Evolutionary conservation across 2,888 invertebrate species (phyloP), one percentile per base, ranked within the genome.

Genomic region (Epinotia brunnichana): DNA sequence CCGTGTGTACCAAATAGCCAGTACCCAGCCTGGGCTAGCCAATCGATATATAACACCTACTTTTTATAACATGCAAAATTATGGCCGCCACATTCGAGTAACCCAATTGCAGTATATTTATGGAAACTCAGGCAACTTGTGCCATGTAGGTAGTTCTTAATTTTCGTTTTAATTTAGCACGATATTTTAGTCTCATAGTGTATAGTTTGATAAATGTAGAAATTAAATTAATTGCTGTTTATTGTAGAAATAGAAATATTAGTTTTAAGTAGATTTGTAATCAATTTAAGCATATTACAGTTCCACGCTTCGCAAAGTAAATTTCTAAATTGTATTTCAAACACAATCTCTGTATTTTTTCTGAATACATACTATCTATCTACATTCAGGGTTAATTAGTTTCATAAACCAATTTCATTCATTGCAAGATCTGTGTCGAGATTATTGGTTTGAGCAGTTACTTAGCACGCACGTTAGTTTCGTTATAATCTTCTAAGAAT

Each of bases 1-100:
- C 56, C 48, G 51, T 69, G 69, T 73, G 73, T 53, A 69, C 73
- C 68, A 63, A 73, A 73, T 73, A 57, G 57, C 73, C 29, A 24
- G 67, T 56, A 72, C 67, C 63, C 62, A 39, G 51, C 56, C 57
- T 57, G 62, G 44, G 68, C 56, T 61, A 15, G 53, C 39, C 73
- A 69, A 73, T 73, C 73, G 73, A 73, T 73, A 63, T 73, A 63
- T 63, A 35, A 63, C 67, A 72, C 69, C 73, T 69, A 73, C 73
- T 73, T 73, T 73, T 73, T 73, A 63, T 73, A 73, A 73, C 68
- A 73, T 73, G 73, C 69, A 73, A 73, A 73, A 73, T 73, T 73
- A 73, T 69, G 73, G 73, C 57, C 56, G 51, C 63, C 57, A 69
- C 24, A 51, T 63, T 68, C 54, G 21, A 72, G 44, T 63, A 63